Conservation (phyloP, 2,888 invertebrate species). For the Chaetogeoica ovagalla region DNA sequence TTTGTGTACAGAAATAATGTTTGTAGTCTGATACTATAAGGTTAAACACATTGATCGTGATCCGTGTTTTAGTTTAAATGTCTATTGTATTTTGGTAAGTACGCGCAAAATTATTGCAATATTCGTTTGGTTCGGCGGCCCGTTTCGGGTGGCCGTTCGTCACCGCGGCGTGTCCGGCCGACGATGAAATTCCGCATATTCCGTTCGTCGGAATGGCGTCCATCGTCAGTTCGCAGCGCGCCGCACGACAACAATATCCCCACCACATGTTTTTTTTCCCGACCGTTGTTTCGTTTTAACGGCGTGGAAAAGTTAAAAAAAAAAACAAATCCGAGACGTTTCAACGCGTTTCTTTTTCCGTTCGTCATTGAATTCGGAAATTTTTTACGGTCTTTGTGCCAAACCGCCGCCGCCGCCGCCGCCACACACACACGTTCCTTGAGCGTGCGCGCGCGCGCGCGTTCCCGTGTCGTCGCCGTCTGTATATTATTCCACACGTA, state of each 20-base stretch:
- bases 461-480: not conserved
- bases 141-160: not conserved
- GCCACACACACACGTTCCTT: constrained; percentile 24
- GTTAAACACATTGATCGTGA: constrained; percentile 42
- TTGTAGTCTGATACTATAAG: constrained; percentile 46
- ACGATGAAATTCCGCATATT: constrained; percentile 2
- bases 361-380: not conserved
- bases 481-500: constrained; percentile 34
- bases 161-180: not conserved
- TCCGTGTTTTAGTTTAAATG: constrained; percentile 46
- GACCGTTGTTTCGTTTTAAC: not conserved
- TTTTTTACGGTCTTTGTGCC: constrained; percentile 5
- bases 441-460: constrained; percentile 10
- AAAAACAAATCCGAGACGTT: not conserved
- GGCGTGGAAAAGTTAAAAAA: not conserved
- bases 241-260: not conserved
- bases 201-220: constrained; percentile 14
- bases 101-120: not conserved
- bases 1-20: constrained; percentile 52
- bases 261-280: constrained; percentile 33
- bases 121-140: not conserved
- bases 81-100: constrained; percentile 47
- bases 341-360: not conserved
- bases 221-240: not conserved
- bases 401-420: constrained; percentile 5